Percentiles rank a stretch among this genome's conserved stretches.
Evolutionary conservation across 2,113 vertebrate genomes (phyloP).

Genomic region (Myrmophylax atrothorax): DNA sequence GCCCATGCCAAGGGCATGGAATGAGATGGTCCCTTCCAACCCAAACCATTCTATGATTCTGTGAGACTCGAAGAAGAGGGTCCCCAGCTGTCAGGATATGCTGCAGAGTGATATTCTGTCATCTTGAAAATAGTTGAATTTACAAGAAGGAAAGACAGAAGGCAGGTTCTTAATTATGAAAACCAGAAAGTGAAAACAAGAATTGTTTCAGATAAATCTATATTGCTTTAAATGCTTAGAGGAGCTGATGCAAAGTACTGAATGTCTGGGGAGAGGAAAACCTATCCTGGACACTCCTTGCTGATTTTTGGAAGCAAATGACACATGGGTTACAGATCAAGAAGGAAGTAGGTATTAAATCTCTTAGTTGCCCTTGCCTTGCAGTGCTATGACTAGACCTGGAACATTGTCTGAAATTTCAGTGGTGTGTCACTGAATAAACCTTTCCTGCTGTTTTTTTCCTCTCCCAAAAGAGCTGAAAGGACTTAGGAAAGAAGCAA

Average conservation of each 20-base stretch:
- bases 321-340: not conserved
- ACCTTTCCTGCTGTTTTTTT: not conserved
- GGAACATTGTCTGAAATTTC: not conserved
- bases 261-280: not conserved
- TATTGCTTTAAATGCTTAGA: not conserved
- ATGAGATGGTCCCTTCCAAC: not conserved
- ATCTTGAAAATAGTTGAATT: not conserved
- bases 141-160: not conserved
- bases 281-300: not conserved
- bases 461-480: fast-evolving
- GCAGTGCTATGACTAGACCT: not conserved
- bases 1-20: not conserved
- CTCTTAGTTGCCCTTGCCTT: not conserved
- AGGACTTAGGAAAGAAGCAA: not conserved
- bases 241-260: not conserved
- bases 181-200: not conserved
- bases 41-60: not conserved
- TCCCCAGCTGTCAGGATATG: not conserved
- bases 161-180: fast-evolving
- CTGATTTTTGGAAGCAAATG: slow-evolving; percentile 8
- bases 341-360: not conserved
- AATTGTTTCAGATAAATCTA: not conserved
- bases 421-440: not conserved
- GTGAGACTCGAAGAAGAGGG: not conserved
- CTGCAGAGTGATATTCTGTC: not conserved